These are phyloP conservation scores for Oscheius onirici DNA, from an alignment of 2,888 invertebrate species.

Conservation along the genomic window DNA sequence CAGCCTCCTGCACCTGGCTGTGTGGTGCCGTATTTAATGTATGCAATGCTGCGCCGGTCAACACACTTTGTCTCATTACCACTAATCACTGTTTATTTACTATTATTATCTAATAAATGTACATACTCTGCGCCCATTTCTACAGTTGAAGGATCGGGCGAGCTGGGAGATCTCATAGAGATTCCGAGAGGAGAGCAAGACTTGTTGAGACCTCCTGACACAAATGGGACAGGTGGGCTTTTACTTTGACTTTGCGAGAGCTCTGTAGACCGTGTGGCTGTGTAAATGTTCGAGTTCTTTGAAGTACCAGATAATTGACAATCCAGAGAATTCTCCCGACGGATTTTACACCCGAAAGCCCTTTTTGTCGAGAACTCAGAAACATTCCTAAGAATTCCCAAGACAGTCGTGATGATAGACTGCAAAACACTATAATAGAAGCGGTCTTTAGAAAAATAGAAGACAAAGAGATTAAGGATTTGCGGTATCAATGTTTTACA, in stretches of 20 bases:
- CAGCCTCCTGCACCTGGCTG: constrained; percentile 22
- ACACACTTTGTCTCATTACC: background rate
- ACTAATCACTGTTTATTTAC: constrained; percentile 29
- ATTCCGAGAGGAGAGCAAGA: constrained; percentile 22
- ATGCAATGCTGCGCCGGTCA: constrained; percentile 25
- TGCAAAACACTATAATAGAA: too few relatives aligned
- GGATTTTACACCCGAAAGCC: background rate
- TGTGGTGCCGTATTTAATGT: constrained; percentile 31
- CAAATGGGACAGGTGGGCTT: constrained; percentile 2
- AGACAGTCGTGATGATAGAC: too few relatives aligned
- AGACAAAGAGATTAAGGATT: too few relatives aligned
- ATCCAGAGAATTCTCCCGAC: background rate
- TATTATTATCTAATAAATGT: constrained; percentile 20
- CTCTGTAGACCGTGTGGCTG: too few relatives aligned
- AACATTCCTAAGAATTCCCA: too few relatives aligned
- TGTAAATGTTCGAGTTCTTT: too few relatives aligned
- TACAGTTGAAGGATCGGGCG: constrained; percentile 11
- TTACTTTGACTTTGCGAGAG: too few relatives aligned
- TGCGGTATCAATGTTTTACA: too few relatives aligned
- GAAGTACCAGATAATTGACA: too few relatives aligned
- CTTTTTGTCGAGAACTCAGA: background rate
- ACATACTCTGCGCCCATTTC: constrained; percentile 25
- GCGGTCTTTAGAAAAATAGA: too few relatives aligned
- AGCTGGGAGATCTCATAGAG: constrained; percentile 7
- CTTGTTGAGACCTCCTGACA: constrained; percentile 33